Evolutionary conservation across 37 sponge, comb jelly and placozoan species (phyloP).

Genomic region (Petrosia ficiformis): DNA sequence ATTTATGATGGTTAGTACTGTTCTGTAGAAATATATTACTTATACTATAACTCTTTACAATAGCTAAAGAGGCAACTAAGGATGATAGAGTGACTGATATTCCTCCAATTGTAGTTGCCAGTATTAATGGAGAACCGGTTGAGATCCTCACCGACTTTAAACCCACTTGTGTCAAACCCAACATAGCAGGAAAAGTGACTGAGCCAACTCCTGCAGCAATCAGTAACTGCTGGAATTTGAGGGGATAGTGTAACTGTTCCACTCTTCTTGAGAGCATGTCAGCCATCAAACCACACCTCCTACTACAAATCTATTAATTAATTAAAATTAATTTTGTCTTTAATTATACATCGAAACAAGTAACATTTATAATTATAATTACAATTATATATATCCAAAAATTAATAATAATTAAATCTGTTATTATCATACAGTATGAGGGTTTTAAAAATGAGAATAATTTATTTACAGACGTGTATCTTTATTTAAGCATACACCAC

Average conservation of each 20-base stretch:
- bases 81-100: conserved; percentile 37
- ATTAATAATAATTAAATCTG: too few relatives aligned
- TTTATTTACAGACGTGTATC: neutral
- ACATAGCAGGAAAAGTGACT: conserved; percentile 52
- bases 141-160: conserved; percentile 60
- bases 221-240: neutral
- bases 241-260: neutral
- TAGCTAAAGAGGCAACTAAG: conserved; percentile 37
- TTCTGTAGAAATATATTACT: neutral
- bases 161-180: conserved; percentile 32
- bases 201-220: conserved; percentile 23
- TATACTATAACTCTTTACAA: conserved; percentile 6
- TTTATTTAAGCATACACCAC: neutral
- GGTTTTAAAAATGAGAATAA: neutral
- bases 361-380: too few relatives aligned
- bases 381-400: too few relatives aligned
- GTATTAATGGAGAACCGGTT: neutral
- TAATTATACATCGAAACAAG: too few relatives aligned
- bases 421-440: too few relatives aligned
- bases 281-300: neutral
- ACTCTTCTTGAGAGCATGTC: neutral
- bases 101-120: conserved; percentile 37
- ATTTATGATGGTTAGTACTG: neutral
- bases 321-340: too few relatives aligned
- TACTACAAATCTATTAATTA: neutral